A percentile compares a stretch with the other conserved stretches of the same genome.
Evolutionary conservation across 2,888 invertebrate species (phyloP).

Genomic region (Mechanitis messenoides): DNA sequence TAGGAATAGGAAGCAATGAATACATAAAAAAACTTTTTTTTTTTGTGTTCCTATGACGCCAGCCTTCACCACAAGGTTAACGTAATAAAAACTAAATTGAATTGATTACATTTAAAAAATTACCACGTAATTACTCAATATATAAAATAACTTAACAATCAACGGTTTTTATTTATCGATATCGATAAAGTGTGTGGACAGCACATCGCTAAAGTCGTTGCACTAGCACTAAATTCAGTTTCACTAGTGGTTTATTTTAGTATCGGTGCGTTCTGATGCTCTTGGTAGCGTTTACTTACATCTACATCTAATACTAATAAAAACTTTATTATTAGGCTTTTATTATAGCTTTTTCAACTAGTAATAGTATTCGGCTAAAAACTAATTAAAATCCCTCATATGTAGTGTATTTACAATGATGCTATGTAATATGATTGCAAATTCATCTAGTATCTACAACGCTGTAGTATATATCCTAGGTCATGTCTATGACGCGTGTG

Average conservation of each 20-base stretch:
- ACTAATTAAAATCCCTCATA: too few relatives aligned
- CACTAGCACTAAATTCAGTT: conserved; percentile 64
- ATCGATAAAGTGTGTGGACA: conserved; percentile 25
- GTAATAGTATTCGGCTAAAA: too few relatives aligned
- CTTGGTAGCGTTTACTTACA: neutral
- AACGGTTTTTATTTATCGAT: neutral
- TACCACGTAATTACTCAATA: neutral
- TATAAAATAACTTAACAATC: neutral
- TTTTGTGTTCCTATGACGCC: neutral
- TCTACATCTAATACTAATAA: neutral
- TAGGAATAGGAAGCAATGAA: neutral
- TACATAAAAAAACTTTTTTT: too few relatives aligned
- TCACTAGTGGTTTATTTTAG: conserved; percentile 62
- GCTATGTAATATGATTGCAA: neutral
- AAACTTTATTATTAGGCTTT: neutral
- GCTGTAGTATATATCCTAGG: neutral
- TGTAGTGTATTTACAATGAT: neutral
- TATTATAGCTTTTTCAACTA: too few relatives aligned
- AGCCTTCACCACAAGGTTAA: conserved; percentile 36
- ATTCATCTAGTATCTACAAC: neutral
- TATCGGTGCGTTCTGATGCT: neutral
- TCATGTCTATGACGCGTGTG: neutral
- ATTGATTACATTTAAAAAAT: too few relatives aligned
- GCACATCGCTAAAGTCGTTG: conserved; percentile 60
- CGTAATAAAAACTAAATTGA: neutral